Evolutionary conservation across 2,113 vertebrate genomes (phyloP).

Genomic region (Tapirus terrestris): DNA sequence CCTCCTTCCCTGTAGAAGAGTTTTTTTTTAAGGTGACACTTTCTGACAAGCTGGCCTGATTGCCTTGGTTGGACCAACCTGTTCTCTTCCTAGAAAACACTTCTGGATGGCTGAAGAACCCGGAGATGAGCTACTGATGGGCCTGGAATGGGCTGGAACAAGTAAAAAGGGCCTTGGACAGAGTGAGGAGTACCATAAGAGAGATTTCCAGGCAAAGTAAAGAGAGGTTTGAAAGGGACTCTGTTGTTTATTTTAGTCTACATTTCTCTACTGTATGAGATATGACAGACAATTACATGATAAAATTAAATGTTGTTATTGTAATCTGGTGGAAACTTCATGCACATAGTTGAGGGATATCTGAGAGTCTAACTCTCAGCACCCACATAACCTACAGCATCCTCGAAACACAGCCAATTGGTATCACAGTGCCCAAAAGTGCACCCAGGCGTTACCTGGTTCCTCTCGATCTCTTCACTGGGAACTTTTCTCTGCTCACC

Average conservation of each 20-base stretch:
- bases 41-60: background rate
- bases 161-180: background rate
- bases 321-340: background rate
- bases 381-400: background rate
- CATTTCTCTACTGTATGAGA: background rate
- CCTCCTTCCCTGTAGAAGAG: background rate
- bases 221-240: background rate
- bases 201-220: background rate
- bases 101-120: background rate
- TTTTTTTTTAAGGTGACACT: background rate
- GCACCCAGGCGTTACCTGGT: too few relatives aligned
- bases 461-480: fast-evolving
- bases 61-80: background rate
- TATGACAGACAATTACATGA: background rate
- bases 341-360: background rate
- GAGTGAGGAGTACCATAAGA: background rate
- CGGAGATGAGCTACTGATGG: background rate
- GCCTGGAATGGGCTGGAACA: fast-evolving
- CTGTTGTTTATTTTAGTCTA: background rate
- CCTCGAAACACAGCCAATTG: background rate
- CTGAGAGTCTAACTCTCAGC: background rate
- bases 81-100: background rate
- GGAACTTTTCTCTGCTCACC: background rate
- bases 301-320: background rate
- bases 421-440: background rate